Conservation (phyloP, 1,140 invertebrate species). For the Musca vetustissima region DNA sequence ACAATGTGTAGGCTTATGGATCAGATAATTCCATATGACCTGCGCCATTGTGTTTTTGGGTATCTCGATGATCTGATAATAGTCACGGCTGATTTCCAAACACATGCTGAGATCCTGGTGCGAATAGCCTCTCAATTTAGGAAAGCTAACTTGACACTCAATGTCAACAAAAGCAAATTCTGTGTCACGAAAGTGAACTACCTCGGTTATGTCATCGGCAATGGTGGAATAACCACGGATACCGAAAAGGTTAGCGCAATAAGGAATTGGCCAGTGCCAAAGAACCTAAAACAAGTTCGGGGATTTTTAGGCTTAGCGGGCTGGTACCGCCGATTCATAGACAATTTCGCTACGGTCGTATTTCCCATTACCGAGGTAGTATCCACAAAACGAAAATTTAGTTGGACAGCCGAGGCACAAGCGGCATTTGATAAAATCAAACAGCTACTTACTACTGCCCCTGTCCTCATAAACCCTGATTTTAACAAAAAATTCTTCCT, state of each 20-base stretch:
- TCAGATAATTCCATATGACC: slow-evolving; percentile 50
- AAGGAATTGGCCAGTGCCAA: slow-evolving; percentile 28
- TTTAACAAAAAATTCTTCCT: slow-evolving; percentile 17
- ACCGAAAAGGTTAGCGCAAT: slow-evolving; percentile 35
- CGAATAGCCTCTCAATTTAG: slow-evolving; percentile 49
- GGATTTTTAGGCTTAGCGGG: slow-evolving; percentile 28
- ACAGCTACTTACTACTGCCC: not conserved
- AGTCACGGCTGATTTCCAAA: slow-evolving; percentile 31
- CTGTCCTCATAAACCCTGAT: not conserved
- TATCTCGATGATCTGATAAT: slow-evolving; percentile 30
- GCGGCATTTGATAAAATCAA: not conserved
- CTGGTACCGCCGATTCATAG: slow-evolving; percentile 32
- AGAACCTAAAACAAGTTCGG: slow-evolving; percentile 27
- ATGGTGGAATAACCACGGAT: slow-evolving; percentile 31
- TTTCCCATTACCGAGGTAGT: slow-evolving; percentile 28
- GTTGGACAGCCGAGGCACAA: not conserved
- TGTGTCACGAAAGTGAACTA: slow-evolving; percentile 35
- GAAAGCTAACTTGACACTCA: slow-evolving; percentile 56
- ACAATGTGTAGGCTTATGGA: slow-evolving; percentile 26
- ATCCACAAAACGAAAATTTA: not conserved
- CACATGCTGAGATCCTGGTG: slow-evolving; percentile 52
- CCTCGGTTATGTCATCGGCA: slow-evolving; percentile 30
- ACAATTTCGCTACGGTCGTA: slow-evolving; percentile 28
- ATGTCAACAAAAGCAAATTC: slow-evolving; percentile 56
- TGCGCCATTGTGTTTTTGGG: slow-evolving; percentile 32